phyloP scores from a whole-genome alignment of 2,888 invertebrate genomes.

The Melanchra persicariae region DNA sequence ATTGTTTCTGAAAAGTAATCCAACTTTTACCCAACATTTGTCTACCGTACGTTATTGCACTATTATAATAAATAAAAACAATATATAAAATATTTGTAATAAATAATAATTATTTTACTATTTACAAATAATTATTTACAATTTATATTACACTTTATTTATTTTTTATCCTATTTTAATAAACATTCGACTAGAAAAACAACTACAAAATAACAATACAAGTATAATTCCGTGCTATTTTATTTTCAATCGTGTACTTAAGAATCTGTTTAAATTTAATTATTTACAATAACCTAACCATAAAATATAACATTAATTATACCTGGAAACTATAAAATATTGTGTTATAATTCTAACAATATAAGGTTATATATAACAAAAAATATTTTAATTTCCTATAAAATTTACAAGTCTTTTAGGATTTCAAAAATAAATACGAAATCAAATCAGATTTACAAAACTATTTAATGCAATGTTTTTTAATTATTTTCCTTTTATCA shows the following conservation, averaged over 20 bases:
- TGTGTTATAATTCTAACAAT: slow-evolving; percentile 35
- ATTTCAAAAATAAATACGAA: slow-evolving; percentile 25
- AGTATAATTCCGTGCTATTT: slow-evolving; percentile 73
- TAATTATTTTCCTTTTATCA: slow-evolving; percentile 24
- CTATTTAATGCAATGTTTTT: not conserved
- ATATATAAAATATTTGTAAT: slow-evolving; percentile 24
- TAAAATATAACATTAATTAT: slow-evolving; percentile 48
- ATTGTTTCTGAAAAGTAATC: slow-evolving; percentile 61
- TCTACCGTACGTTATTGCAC: slow-evolving; percentile 52
- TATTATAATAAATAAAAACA: slow-evolving; percentile 43
- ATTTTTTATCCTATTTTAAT: slow-evolving; percentile 54
- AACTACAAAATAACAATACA: slow-evolving; percentile 70
- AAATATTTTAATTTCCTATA: slow-evolving; percentile 24
- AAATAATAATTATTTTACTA: slow-evolving; percentile 47
- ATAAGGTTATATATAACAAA: slow-evolving; percentile 10
- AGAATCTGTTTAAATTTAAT: slow-evolving; percentile 47
- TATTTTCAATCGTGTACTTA: slow-evolving; percentile 64
- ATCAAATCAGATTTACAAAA: slow-evolving; percentile 17
- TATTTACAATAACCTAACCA: slow-evolving; percentile 59
- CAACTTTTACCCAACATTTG: slow-evolving; percentile 54
- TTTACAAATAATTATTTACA: slow-evolving; percentile 71
- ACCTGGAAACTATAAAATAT: slow-evolving; percentile 36
- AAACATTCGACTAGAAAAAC: slow-evolving; percentile 72
- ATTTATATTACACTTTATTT: slow-evolving; percentile 53
- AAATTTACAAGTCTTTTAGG: slow-evolving; percentile 60